Percentiles rank a stretch among this genome's conserved stretches.
phyloP scores from a whole-genome alignment of 2,888 invertebrate genomes.

The Andricus curvator region DNA sequence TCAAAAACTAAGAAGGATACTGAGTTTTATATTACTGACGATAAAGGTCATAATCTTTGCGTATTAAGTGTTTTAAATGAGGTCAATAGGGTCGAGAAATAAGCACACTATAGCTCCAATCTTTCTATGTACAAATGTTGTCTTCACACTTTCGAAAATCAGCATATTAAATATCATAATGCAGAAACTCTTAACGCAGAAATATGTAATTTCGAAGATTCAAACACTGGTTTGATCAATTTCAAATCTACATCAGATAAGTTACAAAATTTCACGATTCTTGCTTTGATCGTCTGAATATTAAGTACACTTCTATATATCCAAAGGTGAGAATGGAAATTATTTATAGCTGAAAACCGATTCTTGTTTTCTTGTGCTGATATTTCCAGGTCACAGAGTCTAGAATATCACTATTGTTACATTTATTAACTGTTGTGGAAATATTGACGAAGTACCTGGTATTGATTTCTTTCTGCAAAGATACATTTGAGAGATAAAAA shows the following conservation, averaged over 20 bases:
- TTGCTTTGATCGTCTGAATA: neutral
- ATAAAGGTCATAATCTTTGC: neutral
- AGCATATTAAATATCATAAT: slow-evolving; percentile 11
- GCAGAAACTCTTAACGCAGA: neutral
- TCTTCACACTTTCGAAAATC: slow-evolving; percentile 13
- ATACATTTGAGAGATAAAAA: neutral
- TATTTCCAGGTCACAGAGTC: slow-evolving; percentile 22
- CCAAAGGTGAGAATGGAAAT: too few species aligned
- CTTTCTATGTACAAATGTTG: too few species aligned
- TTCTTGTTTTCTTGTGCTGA: neutral
- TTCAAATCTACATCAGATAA: too few species aligned
- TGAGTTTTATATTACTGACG: slow-evolving; percentile 2
- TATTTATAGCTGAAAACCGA: neutral
- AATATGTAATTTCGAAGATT: neutral
- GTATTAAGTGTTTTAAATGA: neutral
- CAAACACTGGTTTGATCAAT: neutral
- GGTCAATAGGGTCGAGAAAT: neutral
- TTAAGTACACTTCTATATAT: neutral
- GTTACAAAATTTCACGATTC: neutral
- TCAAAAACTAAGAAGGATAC: neutral
- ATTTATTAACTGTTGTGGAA: slow-evolving; percentile 11
- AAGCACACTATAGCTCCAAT: neutral
- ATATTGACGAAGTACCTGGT: neutral
- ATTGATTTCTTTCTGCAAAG: neutral
- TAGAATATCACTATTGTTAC: slow-evolving; percentile 26